Evolutionary conservation across 2,797 vertebrate species (phyloP).

Genomic region (Ibycter americanus): DNA sequence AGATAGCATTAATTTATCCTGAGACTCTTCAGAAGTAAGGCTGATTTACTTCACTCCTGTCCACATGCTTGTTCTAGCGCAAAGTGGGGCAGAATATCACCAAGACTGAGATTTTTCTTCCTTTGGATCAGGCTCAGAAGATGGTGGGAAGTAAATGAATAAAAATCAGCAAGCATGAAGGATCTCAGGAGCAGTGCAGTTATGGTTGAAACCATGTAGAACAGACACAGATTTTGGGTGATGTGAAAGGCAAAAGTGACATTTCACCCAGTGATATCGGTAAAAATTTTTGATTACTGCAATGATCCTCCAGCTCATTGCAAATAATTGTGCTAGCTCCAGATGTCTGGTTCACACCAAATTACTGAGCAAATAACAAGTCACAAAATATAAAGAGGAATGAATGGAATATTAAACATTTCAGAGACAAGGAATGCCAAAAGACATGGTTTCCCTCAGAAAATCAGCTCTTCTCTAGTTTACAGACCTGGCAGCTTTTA

Average conservation of each 20-base stretch:
- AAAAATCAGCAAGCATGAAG: neutral
- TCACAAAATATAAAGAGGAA: neutral
- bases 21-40: neutral
- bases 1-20: neutral
- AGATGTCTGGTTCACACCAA: neutral
- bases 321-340: neutral
- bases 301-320: neutral
- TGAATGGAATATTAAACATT: neutral
- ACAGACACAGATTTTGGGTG: neutral
- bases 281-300: neutral
- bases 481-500: neutral
- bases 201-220: neutral
- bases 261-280: neutral
- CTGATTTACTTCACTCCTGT: neutral
- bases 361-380: neutral
- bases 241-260: neutral
- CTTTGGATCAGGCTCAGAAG: neutral
- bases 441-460: neutral
- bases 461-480: neutral
- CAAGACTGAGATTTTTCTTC: neutral
- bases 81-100: neutral
- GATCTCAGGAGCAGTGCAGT: neutral
- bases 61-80: neutral
- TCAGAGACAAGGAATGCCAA: neutral
- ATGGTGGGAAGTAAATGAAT: neutral